phyloP scores from a whole-genome alignment of 2,888 invertebrate genomes.

The Zootermopsis nevadensis region DNA sequence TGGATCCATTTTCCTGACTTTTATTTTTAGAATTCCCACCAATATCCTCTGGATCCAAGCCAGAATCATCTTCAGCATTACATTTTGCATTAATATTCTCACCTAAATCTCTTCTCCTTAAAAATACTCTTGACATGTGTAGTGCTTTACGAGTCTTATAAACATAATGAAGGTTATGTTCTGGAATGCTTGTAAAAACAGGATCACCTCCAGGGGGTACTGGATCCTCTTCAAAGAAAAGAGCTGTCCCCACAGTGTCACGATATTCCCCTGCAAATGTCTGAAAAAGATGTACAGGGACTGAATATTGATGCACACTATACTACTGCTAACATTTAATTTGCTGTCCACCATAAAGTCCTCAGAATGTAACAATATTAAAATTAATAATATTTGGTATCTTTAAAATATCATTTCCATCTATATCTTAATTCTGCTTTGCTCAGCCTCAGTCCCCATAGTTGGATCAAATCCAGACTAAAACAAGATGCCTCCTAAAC shows the following conservation, averaged over 20 bases:
- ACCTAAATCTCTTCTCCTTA: constrained; percentile 59
- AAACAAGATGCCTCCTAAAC: too few relatives aligned
- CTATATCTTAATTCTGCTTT: too few relatives aligned
- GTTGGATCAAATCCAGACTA: too few relatives aligned
- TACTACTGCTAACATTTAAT: too few relatives aligned
- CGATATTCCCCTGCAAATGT: constrained; percentile 73
- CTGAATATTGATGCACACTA: background rate
- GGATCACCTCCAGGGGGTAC: constrained; percentile 61
- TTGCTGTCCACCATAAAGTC: too few relatives aligned
- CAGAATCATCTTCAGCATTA: background rate
- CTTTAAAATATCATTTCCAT: too few relatives aligned
- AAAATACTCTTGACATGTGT: constrained; percentile 75
- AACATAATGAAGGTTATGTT: constrained; percentile 71
- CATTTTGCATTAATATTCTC: background rate
- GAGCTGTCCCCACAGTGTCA: constrained; percentile 76
- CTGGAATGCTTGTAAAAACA: constrained; percentile 59
- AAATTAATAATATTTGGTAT: too few relatives aligned
- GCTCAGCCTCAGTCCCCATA: too few relatives aligned
- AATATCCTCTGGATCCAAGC: background rate
- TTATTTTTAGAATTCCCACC: background rate
- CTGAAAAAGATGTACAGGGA: constrained; percentile 53
- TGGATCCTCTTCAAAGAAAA: constrained; percentile 77
- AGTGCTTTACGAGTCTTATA: constrained; percentile 75
- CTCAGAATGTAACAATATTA: too few relatives aligned
- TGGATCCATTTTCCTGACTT: background rate